phyloP scores from a whole-genome alignment of 2,888 invertebrate species.

The Ceriagrion tenellum region DNA sequence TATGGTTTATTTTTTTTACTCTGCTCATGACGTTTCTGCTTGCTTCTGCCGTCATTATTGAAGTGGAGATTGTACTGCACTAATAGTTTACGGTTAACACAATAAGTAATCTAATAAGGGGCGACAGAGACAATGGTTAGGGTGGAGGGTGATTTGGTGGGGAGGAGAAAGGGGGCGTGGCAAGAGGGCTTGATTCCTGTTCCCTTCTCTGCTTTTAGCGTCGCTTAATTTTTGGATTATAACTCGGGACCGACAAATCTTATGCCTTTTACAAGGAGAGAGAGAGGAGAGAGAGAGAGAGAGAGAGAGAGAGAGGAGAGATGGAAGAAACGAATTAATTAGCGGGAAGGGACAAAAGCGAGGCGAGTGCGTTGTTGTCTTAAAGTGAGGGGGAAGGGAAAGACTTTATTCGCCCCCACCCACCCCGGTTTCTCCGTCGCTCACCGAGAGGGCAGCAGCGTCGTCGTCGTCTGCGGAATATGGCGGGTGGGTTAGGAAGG shows the following conservation, averaged over 20 bases:
- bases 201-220: conserved; percentile 36
- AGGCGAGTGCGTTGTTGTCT: conserved; percentile 34
- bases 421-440: neutral
- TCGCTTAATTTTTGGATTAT: conserved; percentile 66
- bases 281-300: too few species aligned
- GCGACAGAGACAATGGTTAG: neutral
- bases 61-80: too few species aligned
- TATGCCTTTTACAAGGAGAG: conserved; percentile 38
- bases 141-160: neutral
- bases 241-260: conserved; percentile 63
- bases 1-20: too few species aligned
- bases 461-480: neutral
- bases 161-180: neutral
- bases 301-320: too few species aligned
- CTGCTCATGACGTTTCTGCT: too few species aligned
- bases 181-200: too few species aligned
- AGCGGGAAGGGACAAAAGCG: conserved; percentile 62
- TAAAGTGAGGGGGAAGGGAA: neutral
- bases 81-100: too few species aligned
- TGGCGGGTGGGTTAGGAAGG: neutral
- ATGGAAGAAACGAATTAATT: conserved; percentile 64
- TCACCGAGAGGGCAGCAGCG: neutral
- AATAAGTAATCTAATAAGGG: too few species aligned
- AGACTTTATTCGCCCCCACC: neutral
- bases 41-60: too few species aligned